Percentiles rank a stretch among this genome's conserved stretches.
Conservation (phyloP, 2,888 invertebrate species). For the Stictocephala bisonia region DNA sequence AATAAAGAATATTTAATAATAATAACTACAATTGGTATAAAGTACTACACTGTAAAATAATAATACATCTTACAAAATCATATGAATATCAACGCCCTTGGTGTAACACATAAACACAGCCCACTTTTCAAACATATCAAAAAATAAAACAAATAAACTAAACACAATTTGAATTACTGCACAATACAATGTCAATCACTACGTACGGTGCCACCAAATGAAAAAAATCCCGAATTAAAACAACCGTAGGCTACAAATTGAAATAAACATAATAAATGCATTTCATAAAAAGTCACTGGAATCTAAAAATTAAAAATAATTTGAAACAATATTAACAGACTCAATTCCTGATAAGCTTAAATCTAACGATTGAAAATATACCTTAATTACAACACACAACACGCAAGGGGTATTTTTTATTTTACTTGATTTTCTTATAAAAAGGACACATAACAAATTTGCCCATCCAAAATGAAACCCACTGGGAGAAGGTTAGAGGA, state of each 20-base stretch:
- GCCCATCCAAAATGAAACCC: slow-evolving; percentile 37
- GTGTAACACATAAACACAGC: too few species aligned
- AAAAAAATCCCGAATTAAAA: slow-evolving; percentile 9
- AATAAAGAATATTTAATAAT: too few species aligned
- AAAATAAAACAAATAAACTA: too few species aligned
- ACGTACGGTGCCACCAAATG: slow-evolving; percentile 9
- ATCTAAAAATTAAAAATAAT: background rate
- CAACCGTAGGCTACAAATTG: slow-evolving; percentile 16
- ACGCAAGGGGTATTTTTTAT: slow-evolving; percentile 43
- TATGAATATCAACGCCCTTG: too few species aligned
- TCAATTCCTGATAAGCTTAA: slow-evolving; percentile 43
- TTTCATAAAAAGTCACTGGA: slow-evolving; percentile 3
- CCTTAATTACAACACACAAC: slow-evolving; percentile 41
- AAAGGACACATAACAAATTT: slow-evolving; percentile 35
- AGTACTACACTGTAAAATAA: too few species aligned
- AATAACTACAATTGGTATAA: too few species aligned
- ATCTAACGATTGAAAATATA: slow-evolving; percentile 35
- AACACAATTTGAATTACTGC: too few species aligned
- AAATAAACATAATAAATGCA: slow-evolving; percentile 31
- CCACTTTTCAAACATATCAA: too few species aligned
- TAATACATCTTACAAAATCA: too few species aligned
- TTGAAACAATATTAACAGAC: slow-evolving; percentile 16
- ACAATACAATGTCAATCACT: too few species aligned
- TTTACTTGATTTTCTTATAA: slow-evolving; percentile 40
- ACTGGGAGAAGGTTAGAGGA: slow-evolving; percentile 3